Evolutionary conservation across 2,113 vertebrate species (phyloP), one percentile per base, ranked within the genome.

Genomic region (Xerus inauris): DNA sequence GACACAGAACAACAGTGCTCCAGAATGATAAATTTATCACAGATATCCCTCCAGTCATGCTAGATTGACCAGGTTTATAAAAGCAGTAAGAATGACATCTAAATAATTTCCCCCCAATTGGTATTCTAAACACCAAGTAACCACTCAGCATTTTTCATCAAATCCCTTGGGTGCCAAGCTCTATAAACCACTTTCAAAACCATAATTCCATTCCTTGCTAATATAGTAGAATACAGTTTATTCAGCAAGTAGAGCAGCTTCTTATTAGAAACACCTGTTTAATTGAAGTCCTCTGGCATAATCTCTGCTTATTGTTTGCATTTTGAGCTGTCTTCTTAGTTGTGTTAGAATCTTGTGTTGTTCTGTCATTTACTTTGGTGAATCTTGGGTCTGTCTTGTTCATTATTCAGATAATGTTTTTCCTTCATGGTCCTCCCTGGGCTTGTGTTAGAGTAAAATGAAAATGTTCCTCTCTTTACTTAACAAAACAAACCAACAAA

Each of bases 301-400:
- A 85, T 91, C 88, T 95, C 65, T 94, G 96, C 84, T 80, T 94
- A 89, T 95, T 94, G 49, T 6, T n/a, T 86, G 88, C 3, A 0
- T 97, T 97, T 85, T 59, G 79, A 62, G 38, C 93, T 96, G 69
- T 93, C 67, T 95, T 86, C 87, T 67, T 96, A 91, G 91, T 96
- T 88, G 87, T 96, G 96, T 92, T 97, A 94, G 97, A 97, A 87
- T 95, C 92, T 97, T 94, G 96, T 1, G 32, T 94, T 96, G 90
- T 98, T 97, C 94, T 86, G 71, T 69, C 54, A 96, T 93, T 98
- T 98, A 91, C 97, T 97, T 98, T 62, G 30, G 62, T 97, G 49
- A 95, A 96, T 64, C 93, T 96, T 95, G n/a, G 62, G 75, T 51
- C 87, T 97, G 96, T 97, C 49, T 96, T 75, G 0, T 17, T 69